phyloP scores from a whole-genome alignment of 2,888 invertebrate species.

The Crepidodera aurea region DNA sequence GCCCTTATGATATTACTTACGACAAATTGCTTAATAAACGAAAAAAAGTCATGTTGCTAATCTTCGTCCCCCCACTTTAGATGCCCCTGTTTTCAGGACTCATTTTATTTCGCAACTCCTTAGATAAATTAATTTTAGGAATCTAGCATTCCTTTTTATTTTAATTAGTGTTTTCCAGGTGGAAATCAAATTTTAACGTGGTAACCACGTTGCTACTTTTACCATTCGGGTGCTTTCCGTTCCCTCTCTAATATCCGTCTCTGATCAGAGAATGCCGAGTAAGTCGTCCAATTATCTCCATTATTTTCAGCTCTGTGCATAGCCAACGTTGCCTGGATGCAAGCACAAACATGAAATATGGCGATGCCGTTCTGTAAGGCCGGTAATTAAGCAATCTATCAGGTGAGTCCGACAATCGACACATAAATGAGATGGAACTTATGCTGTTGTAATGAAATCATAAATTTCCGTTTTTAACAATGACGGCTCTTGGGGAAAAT shows the following conservation, averaged over 20 bases:
- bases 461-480: constrained; percentile 38
- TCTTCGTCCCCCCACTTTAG: no score
- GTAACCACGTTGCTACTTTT: no score
- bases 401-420: constrained; percentile 52
- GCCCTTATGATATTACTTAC: no score
- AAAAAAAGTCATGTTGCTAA: no score
- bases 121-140: no score
- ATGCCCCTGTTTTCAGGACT: no score
- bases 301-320: constrained; percentile 54
- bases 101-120: no score
- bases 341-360: constrained; percentile 53
- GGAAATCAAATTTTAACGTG: no score
- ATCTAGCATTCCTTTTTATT: no score
- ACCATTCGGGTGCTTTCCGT: no score
- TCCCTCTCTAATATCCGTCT: not conserved
- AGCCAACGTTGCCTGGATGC: constrained; percentile 43
- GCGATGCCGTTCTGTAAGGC: constrained; percentile 53
- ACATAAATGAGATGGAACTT: constrained; percentile 42
- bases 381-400: constrained; percentile 61
- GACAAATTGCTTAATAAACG: no score
- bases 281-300: constrained; percentile 58
- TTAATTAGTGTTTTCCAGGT: no score
- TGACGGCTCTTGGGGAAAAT: constrained; percentile 24
- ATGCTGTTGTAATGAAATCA: constrained; percentile 40
- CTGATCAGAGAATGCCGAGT: constrained; percentile 42